These are phyloP conservation scores for Megaleporinus macrocephalus DNA, from an alignment of 2,113 vertebrate species.

Conservation along the genomic window DNA sequence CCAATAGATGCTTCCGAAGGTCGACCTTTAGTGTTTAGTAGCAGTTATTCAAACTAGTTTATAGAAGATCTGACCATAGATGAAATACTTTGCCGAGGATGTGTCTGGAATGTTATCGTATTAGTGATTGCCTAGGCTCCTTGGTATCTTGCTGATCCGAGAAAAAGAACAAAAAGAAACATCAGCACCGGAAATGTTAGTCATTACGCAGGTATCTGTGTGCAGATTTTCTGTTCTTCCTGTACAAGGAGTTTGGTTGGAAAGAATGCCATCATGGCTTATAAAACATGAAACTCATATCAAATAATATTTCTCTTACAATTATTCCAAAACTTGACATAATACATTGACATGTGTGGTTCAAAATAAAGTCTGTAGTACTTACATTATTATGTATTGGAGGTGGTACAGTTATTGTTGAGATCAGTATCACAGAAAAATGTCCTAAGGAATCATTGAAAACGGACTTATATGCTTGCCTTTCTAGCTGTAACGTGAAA, in stretches of 20 bases:
- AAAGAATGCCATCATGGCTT: not conserved
- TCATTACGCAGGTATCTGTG: constrained; percentile 9
- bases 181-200: constrained; percentile 4
- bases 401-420: too few relatives aligned
- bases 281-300: not conserved
- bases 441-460: too few relatives aligned
- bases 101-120: constrained; percentile 3
- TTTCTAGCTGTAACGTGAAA: not conserved
- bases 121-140: not conserved
- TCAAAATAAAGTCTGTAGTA: too few relatives aligned
- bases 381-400: too few relatives aligned
- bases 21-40: not conserved
- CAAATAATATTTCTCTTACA: too few relatives aligned
- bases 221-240: not conserved
- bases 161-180: not conserved
- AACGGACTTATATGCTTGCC: not conserved
- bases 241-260: not conserved
- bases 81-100: not conserved
- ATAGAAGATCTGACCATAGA: not conserved
- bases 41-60: not conserved
- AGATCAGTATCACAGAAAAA: too few relatives aligned
- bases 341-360: too few relatives aligned
- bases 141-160: constrained; percentile 2
- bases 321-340: too few relatives aligned
- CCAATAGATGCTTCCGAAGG: not conserved